Evolutionary conservation across 2,888 invertebrate genomes (phyloP).

Genomic region (Campaea margaritaria): DNA sequence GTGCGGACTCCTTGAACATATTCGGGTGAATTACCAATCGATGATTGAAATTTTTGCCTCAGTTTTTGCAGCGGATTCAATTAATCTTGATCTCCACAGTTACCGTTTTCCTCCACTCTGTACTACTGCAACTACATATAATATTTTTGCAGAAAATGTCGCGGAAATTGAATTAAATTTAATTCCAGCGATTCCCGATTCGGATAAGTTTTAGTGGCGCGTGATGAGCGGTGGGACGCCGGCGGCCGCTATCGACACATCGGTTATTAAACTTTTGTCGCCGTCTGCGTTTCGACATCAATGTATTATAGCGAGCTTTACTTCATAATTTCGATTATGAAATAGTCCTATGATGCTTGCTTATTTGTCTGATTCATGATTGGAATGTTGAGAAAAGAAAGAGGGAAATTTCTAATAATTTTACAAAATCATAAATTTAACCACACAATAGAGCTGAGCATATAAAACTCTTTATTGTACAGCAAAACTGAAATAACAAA

Average conservation of each 20-base stretch:
- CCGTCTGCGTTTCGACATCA: constrained; percentile 1
- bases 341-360: no score
- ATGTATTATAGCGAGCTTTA: constrained; percentile 1
- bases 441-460: no score
- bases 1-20: not conserved
- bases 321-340: no score
- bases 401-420: no score
- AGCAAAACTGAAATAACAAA: no score
- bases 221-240: not conserved
- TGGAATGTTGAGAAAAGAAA: no score
- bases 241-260: constrained; percentile 33
- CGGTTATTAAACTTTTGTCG: constrained; percentile 36
- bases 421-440: no score
- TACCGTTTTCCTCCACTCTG: constrained; percentile 18
- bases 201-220: constrained; percentile 33
- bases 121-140: constrained; percentile 16
- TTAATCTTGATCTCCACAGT: no score
- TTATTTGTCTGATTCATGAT: no score
- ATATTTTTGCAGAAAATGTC: constrained; percentile 49
- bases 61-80: no score
- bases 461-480: no score
- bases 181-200: constrained; percentile 48
- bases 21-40: not conserved
- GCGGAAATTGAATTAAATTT: constrained; percentile 71
- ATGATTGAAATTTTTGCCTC: no score